Conservation (phyloP, 2,113 vertebrate genomes). For the Odontesthes bonariensis region DNA sequence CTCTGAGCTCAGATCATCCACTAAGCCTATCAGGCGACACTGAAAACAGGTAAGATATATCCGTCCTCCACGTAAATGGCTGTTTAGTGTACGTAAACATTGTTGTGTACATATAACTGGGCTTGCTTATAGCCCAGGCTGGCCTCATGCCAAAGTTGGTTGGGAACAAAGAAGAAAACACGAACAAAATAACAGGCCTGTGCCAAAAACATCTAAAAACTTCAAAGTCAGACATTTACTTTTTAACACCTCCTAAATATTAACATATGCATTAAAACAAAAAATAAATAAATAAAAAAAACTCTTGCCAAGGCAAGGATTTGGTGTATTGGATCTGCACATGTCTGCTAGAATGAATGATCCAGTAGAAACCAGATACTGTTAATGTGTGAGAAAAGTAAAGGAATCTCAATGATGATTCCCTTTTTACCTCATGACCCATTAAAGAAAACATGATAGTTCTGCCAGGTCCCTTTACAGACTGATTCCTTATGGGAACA, state of each 20-base stretch:
- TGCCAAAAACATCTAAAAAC: neutral
- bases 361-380: conserved; percentile 33
- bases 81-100: conserved; percentile 7
- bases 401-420: neutral
- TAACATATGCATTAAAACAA: no score
- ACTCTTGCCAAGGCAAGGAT: neutral
- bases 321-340: neutral
- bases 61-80: conserved; percentile 20
- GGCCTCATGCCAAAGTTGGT: conserved; percentile 12
- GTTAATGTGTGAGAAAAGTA: conserved; percentile 15
- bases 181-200: neutral
- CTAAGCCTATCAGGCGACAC: conserved; percentile 53
- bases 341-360: neutral
- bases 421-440: conserved; percentile 35
- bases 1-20: conserved; percentile 39
- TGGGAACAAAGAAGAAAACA: conserved; percentile 1
- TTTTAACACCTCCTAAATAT: neutral
- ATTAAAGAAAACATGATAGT: conserved; percentile 36
- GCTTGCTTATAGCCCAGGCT: neutral
- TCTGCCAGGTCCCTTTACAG: neutral
- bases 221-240: neutral
- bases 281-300: neutral
- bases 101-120: neutral
- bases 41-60: conserved; percentile 7
- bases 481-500: conserved; percentile 36